These are phyloP conservation scores for Pseudorasbora parva DNA, from an alignment of 2,113 vertebrate genomes.

Conservation along the genomic window DNA sequence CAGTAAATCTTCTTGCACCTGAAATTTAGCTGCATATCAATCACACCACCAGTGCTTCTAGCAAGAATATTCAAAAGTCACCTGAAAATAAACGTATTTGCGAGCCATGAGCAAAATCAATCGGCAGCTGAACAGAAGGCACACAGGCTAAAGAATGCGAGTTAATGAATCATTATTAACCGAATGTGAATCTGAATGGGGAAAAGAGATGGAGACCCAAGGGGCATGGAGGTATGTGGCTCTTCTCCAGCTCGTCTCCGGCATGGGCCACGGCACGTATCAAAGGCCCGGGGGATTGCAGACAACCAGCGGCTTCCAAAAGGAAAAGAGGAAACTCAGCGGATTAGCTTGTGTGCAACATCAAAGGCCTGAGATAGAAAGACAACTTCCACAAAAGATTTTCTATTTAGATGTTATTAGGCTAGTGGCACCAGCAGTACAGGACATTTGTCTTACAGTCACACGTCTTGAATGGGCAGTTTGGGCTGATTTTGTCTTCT, in stretches of 20 bases:
- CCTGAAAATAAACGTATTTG: neutral
- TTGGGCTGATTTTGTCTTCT: constrained; percentile 10
- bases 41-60: neutral
- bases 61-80: neutral
- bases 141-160: neutral
- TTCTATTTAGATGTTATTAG: constrained; percentile 59
- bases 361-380: constrained; percentile 61
- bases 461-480: constrained; percentile 24
- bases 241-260: constrained; percentile 47
- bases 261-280: constrained; percentile 65
- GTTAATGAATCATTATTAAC: constrained; percentile 21
- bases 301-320: constrained; percentile 57
- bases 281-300: constrained; percentile 53
- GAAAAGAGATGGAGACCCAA: constrained; percentile 22
- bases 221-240: constrained; percentile 56
- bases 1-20: neutral
- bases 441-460: constrained; percentile 4
- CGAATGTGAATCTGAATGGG: neutral
- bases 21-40: neutral
- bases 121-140: neutral
- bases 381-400: constrained; percentile 57
- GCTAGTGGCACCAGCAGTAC: constrained; percentile 53
- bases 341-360: constrained; percentile 57
- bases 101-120: neutral
- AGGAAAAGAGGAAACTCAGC: constrained; percentile 60